These are phyloP conservation scores for Poeciliopsis presidionis DNA, from an alignment of 2,797 vertebrate species.

Conservation along the genomic window DNA sequence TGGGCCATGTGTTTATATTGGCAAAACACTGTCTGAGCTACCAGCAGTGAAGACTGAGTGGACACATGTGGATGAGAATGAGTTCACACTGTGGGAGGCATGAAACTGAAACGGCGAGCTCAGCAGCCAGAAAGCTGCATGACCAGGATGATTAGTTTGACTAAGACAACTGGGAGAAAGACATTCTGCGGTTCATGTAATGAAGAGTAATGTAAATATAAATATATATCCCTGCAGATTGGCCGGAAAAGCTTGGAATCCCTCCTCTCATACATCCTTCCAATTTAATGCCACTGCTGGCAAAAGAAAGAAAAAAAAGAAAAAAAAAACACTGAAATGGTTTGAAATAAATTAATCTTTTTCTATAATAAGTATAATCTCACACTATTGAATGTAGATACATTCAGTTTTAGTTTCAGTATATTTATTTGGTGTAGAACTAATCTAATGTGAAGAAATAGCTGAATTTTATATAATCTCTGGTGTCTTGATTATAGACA, in stretches of 20 bases:
- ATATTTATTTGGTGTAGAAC: neutral
- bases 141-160: conserved; percentile 2
- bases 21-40: neutral
- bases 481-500: neutral
- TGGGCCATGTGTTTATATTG: neutral
- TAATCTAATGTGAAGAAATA: neutral
- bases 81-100: neutral
- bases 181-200: neutral
- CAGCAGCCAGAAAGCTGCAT: neutral
- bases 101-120: neutral
- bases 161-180: neutral
- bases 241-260: neutral
- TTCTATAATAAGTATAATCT: neutral
- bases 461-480: neutral
- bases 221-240: neutral
- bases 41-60: neutral
- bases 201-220: neutral
- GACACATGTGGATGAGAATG: conserved; percentile 5
- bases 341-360: neutral
- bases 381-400: neutral
- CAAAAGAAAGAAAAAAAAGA: too few relatives aligned
- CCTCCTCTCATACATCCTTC: neutral
- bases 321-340: neutral
- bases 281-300: neutral
- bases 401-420: neutral